These are phyloP conservation scores for Chloroceryle inda DNA, from an alignment of 2,797 vertebrate species.

Conservation along the genomic window DNA sequence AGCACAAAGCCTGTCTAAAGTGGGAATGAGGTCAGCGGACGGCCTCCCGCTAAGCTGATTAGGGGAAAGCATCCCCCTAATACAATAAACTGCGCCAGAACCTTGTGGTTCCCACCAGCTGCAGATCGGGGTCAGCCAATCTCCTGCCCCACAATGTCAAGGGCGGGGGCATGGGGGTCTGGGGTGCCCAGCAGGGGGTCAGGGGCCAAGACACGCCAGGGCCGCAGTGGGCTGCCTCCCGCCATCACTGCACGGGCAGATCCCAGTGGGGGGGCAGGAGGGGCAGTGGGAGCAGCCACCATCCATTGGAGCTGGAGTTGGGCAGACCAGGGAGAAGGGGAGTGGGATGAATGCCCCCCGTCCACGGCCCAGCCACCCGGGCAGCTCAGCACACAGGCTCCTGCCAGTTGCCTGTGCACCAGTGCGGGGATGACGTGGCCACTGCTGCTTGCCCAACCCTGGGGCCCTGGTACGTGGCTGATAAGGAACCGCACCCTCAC, in stretches of 20 bases:
- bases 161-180: accelerated
- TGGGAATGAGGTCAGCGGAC: constrained; percentile 59
- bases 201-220: not conserved
- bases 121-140: not conserved
- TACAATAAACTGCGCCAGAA: not conserved
- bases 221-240: not conserved
- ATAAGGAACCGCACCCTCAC: constrained; percentile 24
- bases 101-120: not conserved
- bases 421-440: not conserved
- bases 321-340: not conserved
- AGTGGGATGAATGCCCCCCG: accelerated
- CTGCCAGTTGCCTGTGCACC: not conserved
- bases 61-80: constrained; percentile 47
- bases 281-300: not conserved
- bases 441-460: accelerated
- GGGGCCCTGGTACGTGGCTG: not conserved
- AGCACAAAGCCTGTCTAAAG: constrained; percentile 43
- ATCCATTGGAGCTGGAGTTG: accelerated
- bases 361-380: not conserved
- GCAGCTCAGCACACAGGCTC: not conserved
- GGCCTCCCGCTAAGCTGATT: constrained; percentile 61
- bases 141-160: not conserved
- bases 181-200: accelerated
- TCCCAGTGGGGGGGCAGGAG: accelerated
- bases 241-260: not conserved